phyloP scores from a whole-genome alignment of 2,797 vertebrate genomes.

The Anas capensis region DNA sequence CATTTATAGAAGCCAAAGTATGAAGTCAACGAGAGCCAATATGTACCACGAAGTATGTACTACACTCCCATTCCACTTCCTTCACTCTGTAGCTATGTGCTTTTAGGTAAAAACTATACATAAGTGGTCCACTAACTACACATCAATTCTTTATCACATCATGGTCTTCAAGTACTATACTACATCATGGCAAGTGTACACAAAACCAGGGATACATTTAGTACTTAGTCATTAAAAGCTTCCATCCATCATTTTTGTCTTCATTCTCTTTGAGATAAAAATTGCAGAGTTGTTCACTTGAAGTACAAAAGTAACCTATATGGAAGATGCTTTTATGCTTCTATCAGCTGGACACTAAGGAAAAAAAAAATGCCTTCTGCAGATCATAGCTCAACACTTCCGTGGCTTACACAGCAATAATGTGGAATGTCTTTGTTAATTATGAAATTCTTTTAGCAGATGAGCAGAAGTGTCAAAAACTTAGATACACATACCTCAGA shows the following conservation, averaged over 20 bases:
- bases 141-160: slow-evolving; percentile 60
- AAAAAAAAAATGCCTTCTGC: neutral
- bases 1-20: slow-evolving; percentile 1
- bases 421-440: neutral
- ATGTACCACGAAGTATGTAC: neutral
- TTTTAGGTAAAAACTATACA: slow-evolving; percentile 55
- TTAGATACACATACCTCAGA: slow-evolving; percentile 1
- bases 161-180: neutral
- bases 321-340: neutral
- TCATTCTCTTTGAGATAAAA: neutral
- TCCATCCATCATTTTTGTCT: neutral
- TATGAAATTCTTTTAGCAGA: neutral
- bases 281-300: neutral
- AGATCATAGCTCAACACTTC: neutral
- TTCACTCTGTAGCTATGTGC: neutral
- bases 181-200: neutral
- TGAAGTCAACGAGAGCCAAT: slow-evolving; percentile 29
- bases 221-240: slow-evolving; percentile 8
- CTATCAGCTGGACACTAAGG: neutral
- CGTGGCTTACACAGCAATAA: neutral
- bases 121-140: slow-evolving; percentile 29
- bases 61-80: neutral
- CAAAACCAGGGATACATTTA: neutral
- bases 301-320: neutral
- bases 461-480: neutral